A percentile compares a stretch with the other conserved stretches of the same genome.
Conservation (phyloP, 2,113 vertebrate species). For the Prochilodus magdalenae region DNA sequence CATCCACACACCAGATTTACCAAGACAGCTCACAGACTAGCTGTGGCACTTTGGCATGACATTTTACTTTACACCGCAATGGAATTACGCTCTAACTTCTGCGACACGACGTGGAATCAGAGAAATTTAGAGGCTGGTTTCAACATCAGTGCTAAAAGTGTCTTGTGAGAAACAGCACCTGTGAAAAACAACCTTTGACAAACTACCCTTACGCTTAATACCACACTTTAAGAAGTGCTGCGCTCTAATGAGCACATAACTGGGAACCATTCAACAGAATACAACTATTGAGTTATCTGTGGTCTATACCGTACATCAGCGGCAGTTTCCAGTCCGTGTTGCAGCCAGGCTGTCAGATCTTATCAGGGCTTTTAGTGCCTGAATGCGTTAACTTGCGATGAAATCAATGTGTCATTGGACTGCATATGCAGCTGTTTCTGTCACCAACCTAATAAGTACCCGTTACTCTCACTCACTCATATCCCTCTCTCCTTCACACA, state of each 20-base stretch:
- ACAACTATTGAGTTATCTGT: neutral
- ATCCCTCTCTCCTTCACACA: neutral
- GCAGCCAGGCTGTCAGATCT: constrained; percentile 25
- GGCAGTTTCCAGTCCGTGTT: neutral
- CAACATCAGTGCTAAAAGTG: neutral
- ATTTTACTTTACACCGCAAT: neutral
- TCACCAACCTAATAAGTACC: constrained; percentile 32
- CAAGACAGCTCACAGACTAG: constrained; percentile 5
- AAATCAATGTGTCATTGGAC: constrained; percentile 25
- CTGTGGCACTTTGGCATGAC: neutral
- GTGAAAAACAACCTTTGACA: neutral
- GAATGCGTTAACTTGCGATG: constrained; percentile 11
- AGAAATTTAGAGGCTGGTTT: neutral
- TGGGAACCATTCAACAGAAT: neutral
- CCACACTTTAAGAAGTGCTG: neutral
- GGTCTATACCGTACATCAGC: neutral
- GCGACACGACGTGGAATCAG: neutral
- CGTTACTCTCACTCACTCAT: neutral
- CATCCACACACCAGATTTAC: constrained; percentile 9
- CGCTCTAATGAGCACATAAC: neutral
- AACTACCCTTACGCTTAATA: neutral
- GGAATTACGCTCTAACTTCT: neutral
- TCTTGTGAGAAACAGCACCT: neutral
- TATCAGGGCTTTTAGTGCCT: constrained; percentile 26
- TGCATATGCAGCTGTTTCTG: neutral